Conservation (phyloP, 30 jellyfish, hydroid and myxozoan species). For the Turritopsis rubra region DNA sequence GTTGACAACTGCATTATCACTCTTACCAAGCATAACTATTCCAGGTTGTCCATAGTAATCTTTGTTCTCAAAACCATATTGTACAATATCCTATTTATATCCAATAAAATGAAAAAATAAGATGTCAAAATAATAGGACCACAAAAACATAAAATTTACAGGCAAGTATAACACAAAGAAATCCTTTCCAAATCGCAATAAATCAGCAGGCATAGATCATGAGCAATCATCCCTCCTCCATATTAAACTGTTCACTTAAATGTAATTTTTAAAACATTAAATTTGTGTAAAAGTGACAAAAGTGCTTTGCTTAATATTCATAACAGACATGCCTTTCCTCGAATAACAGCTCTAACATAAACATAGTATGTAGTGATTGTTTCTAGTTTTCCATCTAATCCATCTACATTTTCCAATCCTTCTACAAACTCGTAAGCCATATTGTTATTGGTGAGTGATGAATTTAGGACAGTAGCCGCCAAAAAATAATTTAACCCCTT, state of each 20-base stretch:
- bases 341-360: conserved; percentile 24
- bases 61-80: background rate
- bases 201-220: no score
- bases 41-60: background rate
- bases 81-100: background rate
- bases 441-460: background rate
- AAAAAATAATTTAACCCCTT: conserved; percentile 5
- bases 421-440: conserved; percentile 7
- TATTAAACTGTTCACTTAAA: no score
- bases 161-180: no score
- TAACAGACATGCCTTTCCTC: background rate
- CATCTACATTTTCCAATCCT: conserved; percentile 4
- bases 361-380: background rate
- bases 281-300: background rate
- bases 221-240: no score
- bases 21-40: background rate
- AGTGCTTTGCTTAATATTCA: background rate
- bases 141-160: no score
- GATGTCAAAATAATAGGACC: no score
- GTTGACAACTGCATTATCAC: background rate
- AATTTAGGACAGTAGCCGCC: background rate
- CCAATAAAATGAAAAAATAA: no score
- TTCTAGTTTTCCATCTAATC: conserved; percentile 9
- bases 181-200: no score
- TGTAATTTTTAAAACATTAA: no score